Evolutionary conservation across 2,888 invertebrate species (phyloP).

Genomic region (Anthrax anthrax): DNA sequence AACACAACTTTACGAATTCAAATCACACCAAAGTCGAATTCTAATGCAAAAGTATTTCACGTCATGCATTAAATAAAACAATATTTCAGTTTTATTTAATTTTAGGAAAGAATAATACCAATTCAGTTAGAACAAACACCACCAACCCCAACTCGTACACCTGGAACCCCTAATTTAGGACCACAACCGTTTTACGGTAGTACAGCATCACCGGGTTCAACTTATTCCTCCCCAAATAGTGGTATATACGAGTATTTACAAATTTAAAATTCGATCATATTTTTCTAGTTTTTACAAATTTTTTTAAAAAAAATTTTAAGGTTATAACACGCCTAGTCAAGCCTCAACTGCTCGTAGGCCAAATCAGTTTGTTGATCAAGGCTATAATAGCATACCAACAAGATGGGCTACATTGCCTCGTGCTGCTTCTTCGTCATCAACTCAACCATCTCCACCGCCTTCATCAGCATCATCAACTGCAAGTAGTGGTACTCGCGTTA

Average conservation of each 20-base stretch:
- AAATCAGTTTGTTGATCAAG: conserved; percentile 36
- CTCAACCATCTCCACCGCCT: conserved; percentile 18
- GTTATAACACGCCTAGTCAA: conserved; percentile 15
- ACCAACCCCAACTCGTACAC: conserved; percentile 23
- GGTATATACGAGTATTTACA: too few species aligned
- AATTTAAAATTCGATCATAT: too few species aligned
- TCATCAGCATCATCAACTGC: conserved; percentile 21
- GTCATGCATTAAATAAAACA: too few species aligned
- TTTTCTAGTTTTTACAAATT: neutral
- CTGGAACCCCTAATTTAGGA: conserved; percentile 19
- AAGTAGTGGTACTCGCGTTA: conserved; percentile 41
- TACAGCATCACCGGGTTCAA: conserved; percentile 12
- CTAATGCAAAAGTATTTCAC: conserved; percentile 14
- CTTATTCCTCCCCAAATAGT: conserved; percentile 13
- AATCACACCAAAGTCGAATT: conserved; percentile 17
- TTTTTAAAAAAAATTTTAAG: conserved; percentile 6
- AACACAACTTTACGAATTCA: conserved; percentile 20
- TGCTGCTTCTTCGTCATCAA: conserved; percentile 17
- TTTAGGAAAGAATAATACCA: conserved; percentile 32
- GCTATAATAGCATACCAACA: conserved; percentile 28
- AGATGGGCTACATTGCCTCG: conserved; percentile 12
- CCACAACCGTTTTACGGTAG: conserved; percentile 21
- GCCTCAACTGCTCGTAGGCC: conserved; percentile 27
- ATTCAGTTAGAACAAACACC: conserved; percentile 31
- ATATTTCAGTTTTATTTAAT: neutral